Conservation (phyloP, 2,888 invertebrate species). For the Fragum sueziense region DNA sequence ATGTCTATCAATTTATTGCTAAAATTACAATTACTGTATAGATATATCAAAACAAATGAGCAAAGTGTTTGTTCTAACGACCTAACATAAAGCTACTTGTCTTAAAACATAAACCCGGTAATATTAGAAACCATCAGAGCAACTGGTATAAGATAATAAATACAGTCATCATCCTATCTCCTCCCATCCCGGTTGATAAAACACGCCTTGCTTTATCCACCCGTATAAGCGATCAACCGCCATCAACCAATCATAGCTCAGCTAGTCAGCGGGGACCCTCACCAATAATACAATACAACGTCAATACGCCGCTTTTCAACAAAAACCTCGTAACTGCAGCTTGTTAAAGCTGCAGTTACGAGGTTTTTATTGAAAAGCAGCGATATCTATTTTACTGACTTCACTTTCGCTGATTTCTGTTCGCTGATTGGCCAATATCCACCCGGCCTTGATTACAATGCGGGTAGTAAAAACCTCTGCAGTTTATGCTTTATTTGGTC, state of each 20-base stretch:
- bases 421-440: conserved; percentile 8
- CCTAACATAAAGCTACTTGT: no score
- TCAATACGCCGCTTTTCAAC: no score
- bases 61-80: no score
- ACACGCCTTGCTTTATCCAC: conserved; percentile 17
- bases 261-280: not conserved
- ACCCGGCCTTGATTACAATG: conserved; percentile 10
- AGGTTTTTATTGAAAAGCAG: no score
- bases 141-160: not conserved
- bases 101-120: not conserved
- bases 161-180: not conserved
- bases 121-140: no score
- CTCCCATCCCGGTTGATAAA: no score
- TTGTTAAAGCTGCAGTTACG: no score
- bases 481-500: conserved; percentile 8
- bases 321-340: no score
- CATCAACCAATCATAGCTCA: not conserved
- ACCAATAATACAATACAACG: not conserved
- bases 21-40: no score
- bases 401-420: conserved; percentile 9
- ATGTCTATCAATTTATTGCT: no score
- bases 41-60: no score
- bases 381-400: conserved; percentile 12
- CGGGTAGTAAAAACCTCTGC: conserved; percentile 2
- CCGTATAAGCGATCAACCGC: conserved; percentile 1